Base-by-base conservation (phyloP, 2,113 vertebrate species). In the Bucco capensis region DNA sequence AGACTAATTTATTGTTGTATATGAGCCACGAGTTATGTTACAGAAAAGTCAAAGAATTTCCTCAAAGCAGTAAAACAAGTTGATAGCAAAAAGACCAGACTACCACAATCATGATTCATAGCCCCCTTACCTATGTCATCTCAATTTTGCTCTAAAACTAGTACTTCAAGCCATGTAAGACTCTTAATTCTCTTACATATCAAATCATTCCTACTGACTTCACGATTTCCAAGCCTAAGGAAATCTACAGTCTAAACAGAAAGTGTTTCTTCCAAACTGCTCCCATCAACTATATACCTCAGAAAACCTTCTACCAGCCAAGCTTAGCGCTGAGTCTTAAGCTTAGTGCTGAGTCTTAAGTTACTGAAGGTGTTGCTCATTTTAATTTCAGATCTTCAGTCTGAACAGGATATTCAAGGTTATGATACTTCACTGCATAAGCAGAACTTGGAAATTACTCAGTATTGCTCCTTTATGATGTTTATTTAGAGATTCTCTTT, bases 361-460 rank as follows among this genome's bases (percentile, higher is more conserved):
- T 76, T 96, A 9, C 37, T 37, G 51, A 87, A 85, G 38, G 78
- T 86, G 51, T 17, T 86, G n/a, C 53, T 92, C 46, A 44, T 82
- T 93, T 93, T 94, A 83, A 93, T 94, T 94, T 96, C 91, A 90
- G 37, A 86, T 93, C 54, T 83, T 90, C 69, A 74, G 15, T 83
- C 86, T 94, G 76, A 81, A 64, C 51, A 91, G 49, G 47, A 28
- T 71, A 87, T 94, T 95, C 83, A 92, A 95, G 77, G 87, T 87
- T 93, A 94, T 57, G 69, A 83, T 91, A 35, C 84, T 94, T 89
- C 51, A 57, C 67, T 90, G 72, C 74, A 90, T 78, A 94, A 95
- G 40, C 73, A 92, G 81, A 92, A 94, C 38, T 77, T 78, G 92
- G 35, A 93, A 53, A 89, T 74, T 91, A 71, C 65, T 61, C 37